A percentile compares a stretch with the other conserved stretches of the same genome.
Evolutionary conservation across 2,888 invertebrate genomes (phyloP).

Genomic region (Panzeria rudis): DNA sequence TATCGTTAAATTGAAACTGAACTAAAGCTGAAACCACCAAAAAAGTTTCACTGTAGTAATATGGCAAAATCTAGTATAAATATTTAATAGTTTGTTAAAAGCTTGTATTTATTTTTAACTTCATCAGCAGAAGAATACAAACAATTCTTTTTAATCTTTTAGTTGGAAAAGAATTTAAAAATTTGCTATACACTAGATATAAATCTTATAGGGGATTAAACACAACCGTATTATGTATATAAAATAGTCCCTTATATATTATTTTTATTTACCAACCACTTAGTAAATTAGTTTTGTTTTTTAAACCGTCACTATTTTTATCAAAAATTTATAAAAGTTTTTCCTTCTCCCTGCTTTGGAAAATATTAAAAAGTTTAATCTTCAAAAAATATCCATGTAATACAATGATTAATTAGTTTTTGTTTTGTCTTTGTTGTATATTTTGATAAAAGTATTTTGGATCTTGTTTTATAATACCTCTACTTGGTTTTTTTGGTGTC

Average conservation of each 20-base stretch:
- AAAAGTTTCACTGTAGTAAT: neutral
- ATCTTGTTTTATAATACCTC: slow-evolving; percentile 29
- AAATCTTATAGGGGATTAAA: slow-evolving; percentile 12
- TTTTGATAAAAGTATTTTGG: slow-evolving; percentile 40
- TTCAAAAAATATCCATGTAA: slow-evolving; percentile 44
- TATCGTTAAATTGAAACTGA: too few relatives aligned
- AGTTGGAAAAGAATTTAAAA: neutral
- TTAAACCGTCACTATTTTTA: slow-evolving; percentile 31
- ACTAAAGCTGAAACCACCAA: neutral
- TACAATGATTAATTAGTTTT: slow-evolving; percentile 66
- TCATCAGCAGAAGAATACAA: neutral
- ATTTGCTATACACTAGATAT: neutral
- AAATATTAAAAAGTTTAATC: slow-evolving; percentile 36
- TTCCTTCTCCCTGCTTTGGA: slow-evolving; percentile 6
- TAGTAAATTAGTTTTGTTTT: slow-evolving; percentile 27
- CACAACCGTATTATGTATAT: neutral
- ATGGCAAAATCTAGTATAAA: neutral
- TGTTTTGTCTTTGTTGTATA: slow-evolving; percentile 10
- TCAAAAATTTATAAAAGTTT: slow-evolving; percentile 28
- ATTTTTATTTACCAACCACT: slow-evolving; percentile 29
- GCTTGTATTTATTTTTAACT: neutral
- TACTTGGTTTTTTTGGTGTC: neutral
- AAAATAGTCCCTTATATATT: neutral
- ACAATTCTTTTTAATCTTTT: neutral
- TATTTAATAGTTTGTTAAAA: neutral